Conservation (phyloP, 2,113 vertebrate genomes). For the Emydura subglobosa region DNA sequence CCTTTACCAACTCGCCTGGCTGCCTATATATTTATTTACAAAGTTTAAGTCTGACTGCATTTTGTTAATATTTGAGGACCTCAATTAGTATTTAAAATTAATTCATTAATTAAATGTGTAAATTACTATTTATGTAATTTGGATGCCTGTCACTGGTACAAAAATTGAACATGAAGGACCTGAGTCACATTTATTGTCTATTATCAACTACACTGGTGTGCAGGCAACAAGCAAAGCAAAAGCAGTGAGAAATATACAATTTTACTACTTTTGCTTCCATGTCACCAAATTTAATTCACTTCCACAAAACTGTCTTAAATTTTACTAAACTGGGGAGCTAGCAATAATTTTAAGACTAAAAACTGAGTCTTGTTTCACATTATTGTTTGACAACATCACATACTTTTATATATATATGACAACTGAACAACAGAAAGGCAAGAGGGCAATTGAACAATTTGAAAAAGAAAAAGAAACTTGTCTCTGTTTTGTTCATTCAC, state of each 20-base stretch:
- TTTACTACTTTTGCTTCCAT: constrained; percentile 20
- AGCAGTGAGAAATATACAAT: background rate
- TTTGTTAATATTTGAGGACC: background rate
- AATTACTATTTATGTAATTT: background rate
- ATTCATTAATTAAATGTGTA: background rate
- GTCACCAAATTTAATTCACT: background rate
- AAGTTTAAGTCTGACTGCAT: background rate
- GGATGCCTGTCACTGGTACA: background rate
- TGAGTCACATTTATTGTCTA: background rate
- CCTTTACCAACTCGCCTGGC: background rate
- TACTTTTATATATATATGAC: background rate
- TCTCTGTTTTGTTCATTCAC: background rate
- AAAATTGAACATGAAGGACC: background rate
- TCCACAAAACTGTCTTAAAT: background rate
- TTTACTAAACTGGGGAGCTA: background rate
- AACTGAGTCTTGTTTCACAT: background rate
- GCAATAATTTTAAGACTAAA: background rate
- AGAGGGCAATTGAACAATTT: background rate
- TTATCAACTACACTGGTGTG: background rate
- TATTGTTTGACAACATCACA: background rate
- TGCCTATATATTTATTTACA: background rate
- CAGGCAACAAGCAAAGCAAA: constrained; percentile 1
- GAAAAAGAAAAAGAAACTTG: background rate
- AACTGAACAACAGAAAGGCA: background rate
- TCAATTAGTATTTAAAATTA: background rate